Conservation (phyloP, 2,797 vertebrate species). For the Melanotaenia boesemani region DNA sequence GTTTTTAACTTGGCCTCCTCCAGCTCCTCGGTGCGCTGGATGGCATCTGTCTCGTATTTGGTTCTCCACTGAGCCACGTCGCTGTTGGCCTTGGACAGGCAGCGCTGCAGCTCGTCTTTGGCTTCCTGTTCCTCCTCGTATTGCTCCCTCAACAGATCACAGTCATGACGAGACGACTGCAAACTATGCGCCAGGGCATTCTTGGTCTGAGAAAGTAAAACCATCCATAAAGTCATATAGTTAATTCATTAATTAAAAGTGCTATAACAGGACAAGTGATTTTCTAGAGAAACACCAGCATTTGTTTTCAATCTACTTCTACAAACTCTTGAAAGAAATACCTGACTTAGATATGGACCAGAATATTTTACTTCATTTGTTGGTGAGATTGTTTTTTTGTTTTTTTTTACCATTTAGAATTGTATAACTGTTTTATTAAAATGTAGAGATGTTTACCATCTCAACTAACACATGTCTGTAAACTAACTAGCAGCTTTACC, state of each 20-base stretch:
- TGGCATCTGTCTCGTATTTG: constrained; percentile 91
- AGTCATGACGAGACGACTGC: not conserved
- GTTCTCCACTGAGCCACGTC: constrained; percentile 91
- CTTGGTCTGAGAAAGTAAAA: not conserved
- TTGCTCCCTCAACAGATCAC: constrained; percentile 86
- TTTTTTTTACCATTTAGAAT: too few species aligned
- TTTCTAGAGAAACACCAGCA: not conserved
- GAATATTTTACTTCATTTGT: too few species aligned
- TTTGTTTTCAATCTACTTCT: not conserved
- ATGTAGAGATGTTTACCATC: too few species aligned
- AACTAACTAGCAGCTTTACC: too few species aligned
- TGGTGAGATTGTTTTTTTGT: too few species aligned
- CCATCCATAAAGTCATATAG: too few species aligned
- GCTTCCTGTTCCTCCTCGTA: constrained; percentile 91
- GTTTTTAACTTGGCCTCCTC: constrained; percentile 66
- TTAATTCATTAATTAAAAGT: not conserved
- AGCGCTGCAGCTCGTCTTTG: constrained; percentile 88
- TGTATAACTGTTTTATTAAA: too few species aligned
- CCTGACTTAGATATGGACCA: not conserved
- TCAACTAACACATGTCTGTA: too few species aligned
- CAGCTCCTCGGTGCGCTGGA: constrained; percentile 82
- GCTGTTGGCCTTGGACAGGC: constrained; percentile 88
- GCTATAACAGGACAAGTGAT: not conserved
- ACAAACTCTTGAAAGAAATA: not conserved
- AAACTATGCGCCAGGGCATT: not conserved